These are phyloP conservation scores for Rhingia campestris DNA, from an alignment of 2,888 invertebrate genomes.

Conservation along the genomic window DNA sequence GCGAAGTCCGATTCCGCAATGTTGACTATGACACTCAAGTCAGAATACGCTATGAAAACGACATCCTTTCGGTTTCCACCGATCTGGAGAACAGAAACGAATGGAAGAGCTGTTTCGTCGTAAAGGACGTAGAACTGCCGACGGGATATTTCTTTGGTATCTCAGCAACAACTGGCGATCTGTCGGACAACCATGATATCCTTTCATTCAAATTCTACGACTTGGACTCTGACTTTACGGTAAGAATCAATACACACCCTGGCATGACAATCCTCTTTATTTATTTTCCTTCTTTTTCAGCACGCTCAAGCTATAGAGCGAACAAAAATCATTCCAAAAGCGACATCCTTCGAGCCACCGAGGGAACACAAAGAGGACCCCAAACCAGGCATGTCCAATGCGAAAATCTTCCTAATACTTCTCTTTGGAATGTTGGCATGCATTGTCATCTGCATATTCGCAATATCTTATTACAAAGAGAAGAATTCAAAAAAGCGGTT, in stretches of 20 bases:
- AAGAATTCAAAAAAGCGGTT: constrained; percentile 94
- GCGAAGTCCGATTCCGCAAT: constrained; percentile 97
- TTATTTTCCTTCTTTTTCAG: constrained; percentile 72
- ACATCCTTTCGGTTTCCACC: constrained; percentile 93
- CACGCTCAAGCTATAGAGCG: constrained; percentile 84
- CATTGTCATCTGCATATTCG: constrained; percentile 92
- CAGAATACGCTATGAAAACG: constrained; percentile 95
- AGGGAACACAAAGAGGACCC: constrained; percentile 95
- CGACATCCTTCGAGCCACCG: constrained; percentile 94
- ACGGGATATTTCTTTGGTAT: constrained; percentile 97
- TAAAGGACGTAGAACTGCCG: constrained; percentile 94
- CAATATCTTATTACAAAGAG: constrained; percentile 96
- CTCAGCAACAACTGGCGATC: constrained; percentile 97
- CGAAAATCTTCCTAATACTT: constrained; percentile 95
- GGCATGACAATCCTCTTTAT: neutral
- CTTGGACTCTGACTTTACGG: constrained; percentile 89
- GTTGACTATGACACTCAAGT: constrained; percentile 94
- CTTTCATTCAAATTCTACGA: constrained; percentile 96
- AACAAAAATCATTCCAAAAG: constrained; percentile 93
- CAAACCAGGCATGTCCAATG: constrained; percentile 93
- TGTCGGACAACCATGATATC: constrained; percentile 98
- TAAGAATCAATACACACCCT: constrained; percentile 55
- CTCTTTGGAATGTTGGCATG: constrained; percentile 92
- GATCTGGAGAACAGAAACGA: constrained; percentile 95
- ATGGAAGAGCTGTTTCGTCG: constrained; percentile 96